Evolutionary conservation across 2,888 invertebrate genomes (phyloP).

Genomic region (Tipula lateralis): DNA sequence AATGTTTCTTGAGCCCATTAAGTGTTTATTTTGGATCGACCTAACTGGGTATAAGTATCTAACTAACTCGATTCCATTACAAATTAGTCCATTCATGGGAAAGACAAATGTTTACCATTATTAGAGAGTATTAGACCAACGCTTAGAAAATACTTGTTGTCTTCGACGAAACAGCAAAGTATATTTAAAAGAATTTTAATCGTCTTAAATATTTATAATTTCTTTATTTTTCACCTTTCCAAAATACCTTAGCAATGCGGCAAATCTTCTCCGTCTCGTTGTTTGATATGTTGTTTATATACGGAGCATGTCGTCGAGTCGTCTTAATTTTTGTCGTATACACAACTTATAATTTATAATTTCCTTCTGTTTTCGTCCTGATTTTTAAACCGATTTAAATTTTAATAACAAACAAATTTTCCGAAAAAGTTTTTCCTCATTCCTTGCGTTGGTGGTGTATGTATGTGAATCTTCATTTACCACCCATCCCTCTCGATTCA

Average conservation of each 20-base stretch:
- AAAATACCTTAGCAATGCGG: neutral
- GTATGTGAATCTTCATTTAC: neutral
- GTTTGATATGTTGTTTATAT: neutral
- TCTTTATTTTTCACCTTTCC: neutral
- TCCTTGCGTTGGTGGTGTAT: no score
- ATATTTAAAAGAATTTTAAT: no score
- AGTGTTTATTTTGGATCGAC: no score
- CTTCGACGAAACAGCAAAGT: no score
- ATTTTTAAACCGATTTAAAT: constrained; percentile 24
- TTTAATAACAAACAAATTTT: neutral
- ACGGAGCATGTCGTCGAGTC: neutral
- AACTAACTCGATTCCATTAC: no score
- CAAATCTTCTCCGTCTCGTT: neutral
- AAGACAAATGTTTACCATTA: no score
- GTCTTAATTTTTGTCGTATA: neutral
- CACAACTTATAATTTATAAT: neutral
- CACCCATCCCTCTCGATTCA: neutral
- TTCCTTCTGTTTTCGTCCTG: neutral
- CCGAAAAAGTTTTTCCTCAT: neutral
- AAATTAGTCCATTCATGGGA: no score
- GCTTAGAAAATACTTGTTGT: no score
- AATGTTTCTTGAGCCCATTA: no score
- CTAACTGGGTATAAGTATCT: no score
- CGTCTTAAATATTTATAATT: neutral
- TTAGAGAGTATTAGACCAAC: no score